Evolutionary conservation across 92 coral and sea anemone species (phyloP), one percentile per base, ranked within the genome.

Genomic region (Desmophyllum pertusum): DNA sequence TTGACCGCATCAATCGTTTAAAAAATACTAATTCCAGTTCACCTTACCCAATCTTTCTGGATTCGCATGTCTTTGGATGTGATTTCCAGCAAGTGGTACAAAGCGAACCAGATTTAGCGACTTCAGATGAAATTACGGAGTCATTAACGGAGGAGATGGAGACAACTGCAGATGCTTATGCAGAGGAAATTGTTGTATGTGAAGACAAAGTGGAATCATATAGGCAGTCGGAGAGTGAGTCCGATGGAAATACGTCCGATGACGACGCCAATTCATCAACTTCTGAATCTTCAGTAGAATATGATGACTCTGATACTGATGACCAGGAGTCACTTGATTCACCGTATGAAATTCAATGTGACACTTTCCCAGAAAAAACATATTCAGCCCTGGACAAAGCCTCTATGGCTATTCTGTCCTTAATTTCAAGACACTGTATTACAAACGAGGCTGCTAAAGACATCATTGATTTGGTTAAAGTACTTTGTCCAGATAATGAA

Each of bases 401-500:
- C 0, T 85, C 88, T 37, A 89, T 80, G 93, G 81, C 93, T 25
- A 25, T 89, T 27, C 43, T 89, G 43, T 43, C 93, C 17, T 89
- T 27, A 29, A 74, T 89, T 52, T 45, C 92, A 7, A 85, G 93
- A 63, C 88, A 90, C 70, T 75, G 88, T 19, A 42, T 86, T 38
- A 90, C 90, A 30, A 73, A 21, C 21, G 90, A 90, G 66, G 93
- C 88, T 69, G 85, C 88, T 14, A 77, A 81, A 68, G 93, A 90
- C 43, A 57, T 86, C 45, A 83, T 90, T 0, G 84, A 78, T 10
- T 33, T 90, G 68, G 15, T 86, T 23, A 90, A 90, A 65, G 78
- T 64, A 0, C 7, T 66, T 36, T 81, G 85, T 52, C 93, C 93
- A 0, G 78, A 78, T 23, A 67, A 74, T 62, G 93, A 82, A 66